Evolutionary conservation across 2,888 invertebrate species (phyloP).

Genomic region (Pycnomerus fuliginosus): DNA sequence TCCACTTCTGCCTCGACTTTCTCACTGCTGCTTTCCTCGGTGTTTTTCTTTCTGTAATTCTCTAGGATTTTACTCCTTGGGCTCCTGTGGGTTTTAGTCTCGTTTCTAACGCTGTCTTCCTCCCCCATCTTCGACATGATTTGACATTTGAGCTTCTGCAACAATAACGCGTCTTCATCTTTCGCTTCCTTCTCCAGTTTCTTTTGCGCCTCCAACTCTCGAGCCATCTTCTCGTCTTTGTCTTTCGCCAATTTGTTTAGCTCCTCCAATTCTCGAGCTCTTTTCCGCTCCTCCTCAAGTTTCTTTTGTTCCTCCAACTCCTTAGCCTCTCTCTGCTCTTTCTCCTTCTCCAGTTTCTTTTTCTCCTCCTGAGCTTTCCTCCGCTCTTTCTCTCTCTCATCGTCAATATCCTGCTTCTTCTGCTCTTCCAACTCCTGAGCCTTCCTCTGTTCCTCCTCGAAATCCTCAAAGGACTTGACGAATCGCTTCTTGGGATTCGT

Average conservation of each 20-base stretch:
- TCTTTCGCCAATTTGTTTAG: no score
- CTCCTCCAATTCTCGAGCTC: neutral
- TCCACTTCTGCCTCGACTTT: conserved; percentile 15
- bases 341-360: conserved; percentile 4
- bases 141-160: conserved; percentile 43
- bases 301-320: no score
- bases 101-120: conserved; percentile 18
- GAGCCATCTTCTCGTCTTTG: neutral
- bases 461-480: conserved; percentile 51
- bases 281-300: conserved; percentile 4
- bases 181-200: conserved; percentile 3
- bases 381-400: conserved; percentile 14
- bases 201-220: conserved; percentile 1
- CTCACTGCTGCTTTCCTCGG: conserved; percentile 12
- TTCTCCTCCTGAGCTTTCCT: conserved; percentile 17
- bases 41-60: conserved; percentile 14
- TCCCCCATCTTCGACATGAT: conserved; percentile 43
- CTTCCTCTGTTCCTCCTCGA: conserved; percentile 38
- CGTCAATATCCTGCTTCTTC: conserved; percentile 11
- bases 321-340: neutral
- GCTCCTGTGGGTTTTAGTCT: conserved; percentile 12
- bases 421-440: conserved; percentile 24
- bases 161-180: neutral
- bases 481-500: conserved; percentile 51
- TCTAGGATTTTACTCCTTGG: conserved; percentile 23